Conservation (phyloP, 2,888 invertebrate genomes). For the Exocentrus adspersus region DNA sequence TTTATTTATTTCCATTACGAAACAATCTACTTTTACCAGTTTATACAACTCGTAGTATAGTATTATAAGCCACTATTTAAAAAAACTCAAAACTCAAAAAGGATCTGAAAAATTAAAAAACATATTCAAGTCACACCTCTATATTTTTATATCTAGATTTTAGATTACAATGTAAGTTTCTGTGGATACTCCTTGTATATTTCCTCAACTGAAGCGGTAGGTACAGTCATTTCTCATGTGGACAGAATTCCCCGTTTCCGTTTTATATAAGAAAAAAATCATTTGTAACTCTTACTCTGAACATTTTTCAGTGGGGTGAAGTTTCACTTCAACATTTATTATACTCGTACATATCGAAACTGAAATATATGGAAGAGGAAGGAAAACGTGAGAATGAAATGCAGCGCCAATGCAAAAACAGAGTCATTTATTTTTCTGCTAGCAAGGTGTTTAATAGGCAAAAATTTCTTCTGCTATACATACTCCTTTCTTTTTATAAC, state of each 20-base stretch:
- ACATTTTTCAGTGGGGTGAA: neutral
- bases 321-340: neutral
- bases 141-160: no score
- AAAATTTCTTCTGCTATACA: neutral
- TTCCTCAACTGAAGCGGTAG: neutral
- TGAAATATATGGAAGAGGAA: neutral
- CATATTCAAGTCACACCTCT: no score
- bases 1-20: neutral
- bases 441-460: neutral
- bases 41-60: no score
- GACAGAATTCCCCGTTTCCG: neutral
- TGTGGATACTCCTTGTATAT: neutral
- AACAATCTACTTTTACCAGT: no score
- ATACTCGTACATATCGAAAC: neutral
- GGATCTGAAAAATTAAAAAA: no score
- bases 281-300: neutral
- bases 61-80: no score
- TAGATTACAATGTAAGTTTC: no score
- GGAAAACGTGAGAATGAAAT: neutral
- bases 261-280: neutral
- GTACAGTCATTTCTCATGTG: neutral
- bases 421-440: neutral
- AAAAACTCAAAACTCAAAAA: no score
- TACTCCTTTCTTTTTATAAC: no score
- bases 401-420: neutral